Evolutionary conservation across 2,113 vertebrate species (phyloP), one percentile per base, ranked within the genome.

Genomic region (Malurus alboscapulatus): DNA sequence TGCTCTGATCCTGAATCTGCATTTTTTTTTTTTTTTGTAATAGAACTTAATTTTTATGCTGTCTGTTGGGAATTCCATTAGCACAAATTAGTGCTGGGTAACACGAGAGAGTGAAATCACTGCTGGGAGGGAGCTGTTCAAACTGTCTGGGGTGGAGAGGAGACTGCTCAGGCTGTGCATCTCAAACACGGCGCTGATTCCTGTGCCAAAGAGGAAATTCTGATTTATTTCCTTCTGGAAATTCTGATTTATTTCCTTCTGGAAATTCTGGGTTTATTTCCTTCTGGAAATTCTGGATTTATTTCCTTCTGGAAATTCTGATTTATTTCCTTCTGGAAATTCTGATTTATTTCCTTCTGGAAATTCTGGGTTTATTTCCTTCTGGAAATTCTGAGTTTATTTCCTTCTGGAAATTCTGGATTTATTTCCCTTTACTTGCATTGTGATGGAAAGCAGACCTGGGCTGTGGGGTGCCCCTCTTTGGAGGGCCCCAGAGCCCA

Each of bases 41-140:
- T 0, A 63, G 71, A 66, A 83, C 45, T 59, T 59, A 7, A 54
- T 87, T 87, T 84, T 79, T 55, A 4, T 79, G 82, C 88, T 74
- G 73, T 76, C 71, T 84, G 45, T 18, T 75, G 91, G 82, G 91
- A 76, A 88, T 93, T 58, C 62, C 79, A 76, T 88, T 59, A 92
- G 67, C 75, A 73, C 88, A 73, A 79, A 79, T 75, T 53, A 79
- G 73, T 21, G 75, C 83, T 67, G 74, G 73, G 4, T 48, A 50
- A 71, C 65, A 62, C 4, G 38, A 62, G 83, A 75, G 77, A 57
- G 75, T 78, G 85, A 69, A 84, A 59, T 79, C 36, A 26, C 11
- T 55, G 85, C 87, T 75, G 3, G 4, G 3, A 77, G 78, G 85
- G 78, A 84, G 66, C 10, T 38, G 51, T 69, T 12, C 63, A 25